Percentiles rank a stretch among this genome's conserved stretches.
phyloP scores from a whole-genome alignment of 2,797 vertebrate species.

The Enteromius afrohamiltoni region DNA sequence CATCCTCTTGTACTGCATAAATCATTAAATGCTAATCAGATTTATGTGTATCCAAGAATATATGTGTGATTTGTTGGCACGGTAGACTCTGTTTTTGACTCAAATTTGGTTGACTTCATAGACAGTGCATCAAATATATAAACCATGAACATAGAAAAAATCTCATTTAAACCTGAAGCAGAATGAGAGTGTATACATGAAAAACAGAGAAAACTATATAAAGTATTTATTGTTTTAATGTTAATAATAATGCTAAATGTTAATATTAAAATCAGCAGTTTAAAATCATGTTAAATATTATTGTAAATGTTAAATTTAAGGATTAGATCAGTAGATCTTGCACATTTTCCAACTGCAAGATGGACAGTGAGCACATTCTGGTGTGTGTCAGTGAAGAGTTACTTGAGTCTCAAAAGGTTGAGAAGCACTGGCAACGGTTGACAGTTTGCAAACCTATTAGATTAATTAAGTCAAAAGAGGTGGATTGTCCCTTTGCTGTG shows the following conservation, averaged over 20 bases:
- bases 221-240: not conserved
- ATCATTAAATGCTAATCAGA: not conserved
- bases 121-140: not conserved
- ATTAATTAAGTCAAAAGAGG: constrained; percentile 13
- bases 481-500: not conserved
- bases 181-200: not conserved
- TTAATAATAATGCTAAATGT: not conserved
- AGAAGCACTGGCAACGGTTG: not conserved
- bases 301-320: not conserved
- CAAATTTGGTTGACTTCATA: not conserved
- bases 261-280: not conserved
- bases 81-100: too few species aligned
- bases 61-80: not conserved
- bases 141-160: not conserved
- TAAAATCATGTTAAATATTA: not conserved
- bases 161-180: not conserved
- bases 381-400: not conserved
- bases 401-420: not conserved
- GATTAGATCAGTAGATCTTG: not conserved
- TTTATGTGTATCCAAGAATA: not conserved
- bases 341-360: not conserved
- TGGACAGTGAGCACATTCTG: not conserved
- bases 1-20: not conserved
- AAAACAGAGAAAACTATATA: not conserved
- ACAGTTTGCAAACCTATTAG: not conserved